Base-by-base conservation (phyloP, 2,888 invertebrate species). In the Tuta absoluta region DNA sequence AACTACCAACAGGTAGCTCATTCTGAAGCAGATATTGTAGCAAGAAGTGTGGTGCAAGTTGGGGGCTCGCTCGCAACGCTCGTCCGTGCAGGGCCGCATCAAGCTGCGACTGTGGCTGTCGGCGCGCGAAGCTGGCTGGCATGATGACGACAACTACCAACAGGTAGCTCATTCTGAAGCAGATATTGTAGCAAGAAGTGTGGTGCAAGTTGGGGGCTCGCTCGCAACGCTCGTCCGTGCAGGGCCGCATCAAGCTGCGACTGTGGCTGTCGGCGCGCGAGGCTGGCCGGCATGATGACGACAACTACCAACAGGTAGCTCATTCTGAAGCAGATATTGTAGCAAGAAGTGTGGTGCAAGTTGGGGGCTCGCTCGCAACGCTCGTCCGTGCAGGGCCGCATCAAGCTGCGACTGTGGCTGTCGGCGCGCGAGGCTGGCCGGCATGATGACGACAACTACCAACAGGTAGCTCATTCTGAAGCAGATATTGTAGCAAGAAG, bases 121-220 rank as follows among this genome's bases (percentile, higher is more conserved):
- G 11, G 98, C 98, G 0, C 93, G 98, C 41, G 98, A 98, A 80
- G 89, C 90, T 2, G 86, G 91, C 5, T 93, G 95, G 8, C 94
- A 95, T 49, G 95, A 96, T 71, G 96, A 96, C 78, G 96, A 96
- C 78, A 95, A 95, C 80, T 96, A 96, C 94, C 94, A 94, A 68
- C 96, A 96, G 91, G 93, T 96, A 75, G 64, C 37, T 24, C n/a
- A 45, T 14, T 17, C 5, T 5, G 3, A 33, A 33, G 33, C 10
- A 33, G 4, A 8, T 33, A 33, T 33, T 33, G 33, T 33, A 33
- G 33, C 33, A 98, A 78, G 94, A 98, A 78, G 94, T 95, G 33
- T 99, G 98, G 98, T 98, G 97, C 86, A 95, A 96, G 80, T 89
- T 97, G n/a, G n/a, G n/a, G n/a, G n/a, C n/a, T n/a, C n/a, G n/a